Percentiles rank a stretch among this genome's conserved stretches.
phyloP scores from a whole-genome alignment of 2,113 vertebrate species.

The Scopus umbretta region DNA sequence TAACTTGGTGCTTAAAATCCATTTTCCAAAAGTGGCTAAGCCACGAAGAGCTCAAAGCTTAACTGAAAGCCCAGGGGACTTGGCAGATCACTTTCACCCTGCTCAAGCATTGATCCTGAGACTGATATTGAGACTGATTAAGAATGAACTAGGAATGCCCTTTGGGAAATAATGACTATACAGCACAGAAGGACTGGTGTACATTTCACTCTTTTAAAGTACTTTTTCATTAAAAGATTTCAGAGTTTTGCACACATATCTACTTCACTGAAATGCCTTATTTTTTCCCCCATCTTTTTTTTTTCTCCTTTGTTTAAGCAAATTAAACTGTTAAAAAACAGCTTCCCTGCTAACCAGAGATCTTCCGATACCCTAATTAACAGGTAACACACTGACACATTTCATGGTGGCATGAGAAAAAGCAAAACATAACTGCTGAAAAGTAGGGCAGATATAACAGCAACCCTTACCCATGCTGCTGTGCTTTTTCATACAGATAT shows the following conservation, averaged over 20 bases:
- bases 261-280: neutral
- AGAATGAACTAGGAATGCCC: neutral
- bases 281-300: neutral
- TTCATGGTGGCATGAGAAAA: neutral
- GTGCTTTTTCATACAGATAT: neutral
- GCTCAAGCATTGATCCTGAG: neutral
- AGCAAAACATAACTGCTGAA: neutral
- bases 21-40: neutral
- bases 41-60: neutral
- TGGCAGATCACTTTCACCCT: neutral
- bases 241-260: neutral
- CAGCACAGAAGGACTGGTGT: neutral
- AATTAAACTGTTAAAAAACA: neutral
- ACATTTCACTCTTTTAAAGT: neutral
- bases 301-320: neutral
- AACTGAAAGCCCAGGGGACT: neutral
- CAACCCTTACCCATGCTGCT: neutral
- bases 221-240: neutral
- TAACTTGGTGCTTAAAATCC: neutral
- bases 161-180: neutral
- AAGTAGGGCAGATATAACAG: neutral
- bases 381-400: neutral
- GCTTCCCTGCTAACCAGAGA: neutral
- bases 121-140: neutral
- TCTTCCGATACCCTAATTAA: neutral